Evolutionary conservation across 2,113 vertebrate species (phyloP), one percentile per base, ranked within the genome.

Genomic region (Orcinus orca): DNA sequence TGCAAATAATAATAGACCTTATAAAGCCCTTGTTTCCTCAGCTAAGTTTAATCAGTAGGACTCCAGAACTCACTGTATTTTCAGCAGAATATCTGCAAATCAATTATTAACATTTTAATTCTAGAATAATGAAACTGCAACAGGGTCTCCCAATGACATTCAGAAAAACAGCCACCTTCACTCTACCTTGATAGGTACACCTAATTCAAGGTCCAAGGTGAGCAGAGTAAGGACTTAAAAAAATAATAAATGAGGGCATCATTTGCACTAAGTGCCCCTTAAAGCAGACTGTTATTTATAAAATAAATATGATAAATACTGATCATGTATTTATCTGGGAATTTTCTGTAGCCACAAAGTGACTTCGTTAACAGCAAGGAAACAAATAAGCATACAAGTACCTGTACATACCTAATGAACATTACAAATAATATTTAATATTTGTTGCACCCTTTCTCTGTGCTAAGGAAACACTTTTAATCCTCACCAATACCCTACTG

Each of bases 61-160:
- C 47, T 91, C 36, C 23, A 88, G 62, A 90, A 93, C 20, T 85
- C 76, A 79, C 2, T 84, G 14, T 26, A 74, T 85, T 73, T 94
- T 95, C 68, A 90, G 21, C 23, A 73, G 31, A 95, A 50, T 50
- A 93, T 5, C 58, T 94, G n/a, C 70, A 88, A 95, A 96, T 77
- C 91, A 95, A 68, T 63, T 73, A 71, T 31, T 73, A 63, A 70
- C 33, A 82, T 90, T 94, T 82, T 89, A 31, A 62, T 77, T 95
- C 60, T 70, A 93, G 33, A 91, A 91, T 74, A 93, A 87, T 88
- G 41, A 91, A 85, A 94, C 18, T 88, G 33, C 58, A 90, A 92
- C 23, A 67, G 2, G 38, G 36, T 95, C 67, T 87, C 81, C 55
- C 21, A 21, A 47, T 25, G 67, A 86, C 73, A 96, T 71, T 92